Conservation (phyloP, 1,140 invertebrate species). For the Saccostrea echinata region DNA sequence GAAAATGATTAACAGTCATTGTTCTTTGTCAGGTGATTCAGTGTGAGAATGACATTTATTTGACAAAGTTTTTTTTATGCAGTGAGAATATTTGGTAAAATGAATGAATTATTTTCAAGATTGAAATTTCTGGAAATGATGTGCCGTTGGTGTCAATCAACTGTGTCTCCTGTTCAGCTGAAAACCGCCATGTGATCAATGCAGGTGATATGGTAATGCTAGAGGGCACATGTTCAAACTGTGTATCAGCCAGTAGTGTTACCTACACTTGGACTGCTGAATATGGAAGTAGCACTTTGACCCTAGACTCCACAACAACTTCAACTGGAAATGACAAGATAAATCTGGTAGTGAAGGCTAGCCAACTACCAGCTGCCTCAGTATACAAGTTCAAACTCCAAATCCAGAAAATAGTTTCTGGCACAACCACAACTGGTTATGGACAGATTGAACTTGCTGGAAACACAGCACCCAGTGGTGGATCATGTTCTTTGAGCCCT, state of each 20-base stretch:
- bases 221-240: constrained; percentile 64
- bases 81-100: neutral
- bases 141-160: constrained; percentile 63
- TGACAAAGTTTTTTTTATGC: neutral
- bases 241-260: constrained; percentile 43
- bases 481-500: constrained; percentile 56
- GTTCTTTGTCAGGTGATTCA: too few species aligned
- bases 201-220: constrained; percentile 62
- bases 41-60: too few species aligned
- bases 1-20: too few species aligned
- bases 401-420: constrained; percentile 48
- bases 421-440: constrained; percentile 45
- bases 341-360: constrained; percentile 64
- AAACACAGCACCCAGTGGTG: constrained; percentile 65
- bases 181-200: constrained; percentile 57
- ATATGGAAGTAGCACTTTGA: neutral
- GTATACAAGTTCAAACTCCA: constrained; percentile 65
- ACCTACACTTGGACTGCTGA: constrained; percentile 65
- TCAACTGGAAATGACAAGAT: constrained; percentile 58
- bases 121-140: constrained; percentile 53
- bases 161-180: constrained; percentile 68
- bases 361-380: constrained; percentile 44
- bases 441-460: constrained; percentile 51
- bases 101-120: constrained; percentile 58
- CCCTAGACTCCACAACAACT: constrained; percentile 53